Percentiles rank a stretch among this genome's conserved stretches.
These are phyloP conservation scores for Neodon shergylaensis DNA, from an alignment of 2,113 vertebrate genomes.

Conservation along the genomic window DNA sequence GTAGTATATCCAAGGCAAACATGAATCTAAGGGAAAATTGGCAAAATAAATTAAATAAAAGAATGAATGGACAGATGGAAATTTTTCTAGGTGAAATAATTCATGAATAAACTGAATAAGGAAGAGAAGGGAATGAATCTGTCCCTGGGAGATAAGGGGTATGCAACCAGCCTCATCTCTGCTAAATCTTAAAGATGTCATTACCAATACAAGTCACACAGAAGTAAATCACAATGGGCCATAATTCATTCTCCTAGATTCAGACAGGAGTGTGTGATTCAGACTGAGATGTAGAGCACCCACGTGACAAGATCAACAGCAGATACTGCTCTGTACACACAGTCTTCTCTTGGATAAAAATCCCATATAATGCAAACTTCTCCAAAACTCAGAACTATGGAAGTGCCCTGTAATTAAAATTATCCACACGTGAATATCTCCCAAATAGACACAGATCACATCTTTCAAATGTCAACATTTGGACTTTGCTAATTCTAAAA, in stretches of 20 bases:
- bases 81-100: neutral
- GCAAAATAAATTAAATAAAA: neutral
- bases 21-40: neutral
- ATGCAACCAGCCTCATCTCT: neutral
- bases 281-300: neutral
- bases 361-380: neutral
- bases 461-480: neutral
- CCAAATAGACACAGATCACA: neutral
- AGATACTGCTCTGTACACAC: neutral
- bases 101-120: neutral
- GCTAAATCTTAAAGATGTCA: neutral
- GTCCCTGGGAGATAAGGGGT: neutral
- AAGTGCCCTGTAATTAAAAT: neutral
- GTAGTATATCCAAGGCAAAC: neutral
- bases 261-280: neutral
- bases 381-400: neutral
- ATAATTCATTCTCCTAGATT: neutral
- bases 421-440: neutral
- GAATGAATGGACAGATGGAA: neutral
- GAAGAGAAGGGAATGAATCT: neutral
- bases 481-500: neutral
- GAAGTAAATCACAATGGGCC: neutral
- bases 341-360: neutral
- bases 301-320: neutral
- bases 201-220: neutral